Percentiles rank a stretch among this genome's conserved stretches.
Conservation (phyloP, 2,888 invertebrate genomes). For the Drosophila basisetae region DNA sequence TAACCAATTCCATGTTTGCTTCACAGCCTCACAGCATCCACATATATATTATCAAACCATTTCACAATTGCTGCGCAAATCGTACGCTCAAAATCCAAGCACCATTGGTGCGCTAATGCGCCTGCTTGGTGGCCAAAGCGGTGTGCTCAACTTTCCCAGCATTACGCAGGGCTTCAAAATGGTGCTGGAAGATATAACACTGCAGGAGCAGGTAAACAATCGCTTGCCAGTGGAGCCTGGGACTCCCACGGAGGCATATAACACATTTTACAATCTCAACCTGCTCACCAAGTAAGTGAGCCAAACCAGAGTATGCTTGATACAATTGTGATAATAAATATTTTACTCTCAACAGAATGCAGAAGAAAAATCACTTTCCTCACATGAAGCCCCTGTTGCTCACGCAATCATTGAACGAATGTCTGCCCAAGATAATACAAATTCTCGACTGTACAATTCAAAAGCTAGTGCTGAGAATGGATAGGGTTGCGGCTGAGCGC, state of each 20-base stretch:
- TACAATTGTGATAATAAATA: background rate
- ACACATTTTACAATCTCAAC: constrained; percentile 86
- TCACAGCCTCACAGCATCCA: constrained; percentile 83
- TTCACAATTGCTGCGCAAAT: constrained; percentile 82
- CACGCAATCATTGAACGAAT: constrained; percentile 79
- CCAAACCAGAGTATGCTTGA: constrained; percentile 2
- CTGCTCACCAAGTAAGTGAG: constrained; percentile 83
- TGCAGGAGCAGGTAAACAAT: constrained; percentile 83
- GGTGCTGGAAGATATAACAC: constrained; percentile 82
- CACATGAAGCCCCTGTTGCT: constrained; percentile 78
- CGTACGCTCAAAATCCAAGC: constrained; percentile 74
- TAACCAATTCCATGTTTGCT: background rate
- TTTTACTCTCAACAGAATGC: constrained; percentile 70
- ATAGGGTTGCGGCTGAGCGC: constrained; percentile 61
- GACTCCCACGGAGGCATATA: constrained; percentile 80
- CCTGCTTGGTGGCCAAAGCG: constrained; percentile 82
- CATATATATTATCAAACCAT: constrained; percentile 85
- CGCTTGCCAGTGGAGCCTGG: constrained; percentile 73
- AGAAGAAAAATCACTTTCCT: constrained; percentile 77
- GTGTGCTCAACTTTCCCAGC: constrained; percentile 82
- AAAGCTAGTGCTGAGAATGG: constrained; percentile 76
- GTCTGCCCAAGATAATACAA: constrained; percentile 83
- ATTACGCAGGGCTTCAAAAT: constrained; percentile 84
- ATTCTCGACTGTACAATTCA: constrained; percentile 83
- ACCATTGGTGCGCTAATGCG: constrained; percentile 84